phyloP scores from a whole-genome alignment of 2,797 vertebrate genomes.

The Lepus townsendii region DNA sequence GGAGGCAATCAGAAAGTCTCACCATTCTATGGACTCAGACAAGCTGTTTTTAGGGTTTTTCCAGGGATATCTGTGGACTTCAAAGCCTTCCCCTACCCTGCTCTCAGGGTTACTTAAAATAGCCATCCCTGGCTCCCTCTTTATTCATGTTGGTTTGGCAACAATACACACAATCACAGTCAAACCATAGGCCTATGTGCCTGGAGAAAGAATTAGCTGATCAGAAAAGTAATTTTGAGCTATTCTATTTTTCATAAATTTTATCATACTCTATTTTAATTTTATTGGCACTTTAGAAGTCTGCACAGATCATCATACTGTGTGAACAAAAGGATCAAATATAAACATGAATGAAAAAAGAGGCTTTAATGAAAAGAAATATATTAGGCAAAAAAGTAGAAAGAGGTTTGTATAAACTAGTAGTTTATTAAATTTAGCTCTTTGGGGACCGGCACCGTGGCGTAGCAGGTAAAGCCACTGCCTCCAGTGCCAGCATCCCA shows the following conservation, averaged over 20 bases:
- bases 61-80: not conserved
- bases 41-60: not conserved
- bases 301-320: not conserved
- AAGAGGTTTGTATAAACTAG: too few species aligned
- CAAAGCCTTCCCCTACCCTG: not conserved
- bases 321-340: not conserved
- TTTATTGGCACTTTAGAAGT: constrained; percentile 12
- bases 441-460: too few species aligned
- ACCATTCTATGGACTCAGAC: not conserved
- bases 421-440: not conserved
- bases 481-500: too few species aligned
- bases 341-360: too few species aligned
- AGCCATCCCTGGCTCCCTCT: not conserved
- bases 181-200: not conserved
- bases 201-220: not conserved
- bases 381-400: too few species aligned
- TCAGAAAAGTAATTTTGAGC: not conserved
- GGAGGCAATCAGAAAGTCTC: not conserved
- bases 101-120: not conserved
- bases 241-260: not conserved
- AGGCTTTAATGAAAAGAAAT: too few species aligned
- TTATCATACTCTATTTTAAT: not conserved
- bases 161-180: not conserved
- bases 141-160: not conserved
- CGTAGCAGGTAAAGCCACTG: too few species aligned